These are phyloP conservation scores for Pseudomyrmex gracilis DNA, from an alignment of 1,140 invertebrate species.

Conservation along the genomic window DNA sequence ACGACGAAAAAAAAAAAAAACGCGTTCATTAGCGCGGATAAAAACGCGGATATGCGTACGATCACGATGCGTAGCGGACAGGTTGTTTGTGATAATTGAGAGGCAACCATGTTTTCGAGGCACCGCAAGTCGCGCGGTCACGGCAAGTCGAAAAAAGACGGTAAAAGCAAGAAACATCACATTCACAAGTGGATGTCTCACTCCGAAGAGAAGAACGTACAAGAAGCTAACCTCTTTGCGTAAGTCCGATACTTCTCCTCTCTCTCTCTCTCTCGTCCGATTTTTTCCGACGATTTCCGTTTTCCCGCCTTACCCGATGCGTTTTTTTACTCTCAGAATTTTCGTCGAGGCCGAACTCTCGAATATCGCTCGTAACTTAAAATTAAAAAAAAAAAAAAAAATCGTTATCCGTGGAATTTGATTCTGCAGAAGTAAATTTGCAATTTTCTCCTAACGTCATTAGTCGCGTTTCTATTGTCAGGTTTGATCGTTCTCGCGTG, in stretches of 20 bases:
- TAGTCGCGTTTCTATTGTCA: constrained; percentile 42
- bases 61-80: neutral
- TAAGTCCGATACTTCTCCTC: constrained; percentile 10
- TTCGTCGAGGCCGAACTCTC: neutral
- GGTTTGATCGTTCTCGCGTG: neutral
- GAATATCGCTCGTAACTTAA: neutral
- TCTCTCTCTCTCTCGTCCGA: neutral
- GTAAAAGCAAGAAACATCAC: constrained; percentile 38
- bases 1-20: neutral
- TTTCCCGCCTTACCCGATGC: neutral
- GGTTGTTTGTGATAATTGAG: neutral
- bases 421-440: neutral
- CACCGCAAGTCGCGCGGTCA: constrained; percentile 19
- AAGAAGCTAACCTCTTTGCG: constrained; percentile 42
- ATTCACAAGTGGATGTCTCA: constrained; percentile 11
- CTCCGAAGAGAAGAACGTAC: neutral
- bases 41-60: neutral
- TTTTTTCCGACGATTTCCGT: neutral
- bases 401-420: neutral
- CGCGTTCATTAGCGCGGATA: neutral
- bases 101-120: constrained; percentile 13
- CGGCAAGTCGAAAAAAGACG: constrained; percentile 18
- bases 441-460: neutral
- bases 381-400: no score
- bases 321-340: no score